Base-by-base conservation (phyloP, 2,113 vertebrate genomes). In the Psilopsiagon aurifrons region DNA sequence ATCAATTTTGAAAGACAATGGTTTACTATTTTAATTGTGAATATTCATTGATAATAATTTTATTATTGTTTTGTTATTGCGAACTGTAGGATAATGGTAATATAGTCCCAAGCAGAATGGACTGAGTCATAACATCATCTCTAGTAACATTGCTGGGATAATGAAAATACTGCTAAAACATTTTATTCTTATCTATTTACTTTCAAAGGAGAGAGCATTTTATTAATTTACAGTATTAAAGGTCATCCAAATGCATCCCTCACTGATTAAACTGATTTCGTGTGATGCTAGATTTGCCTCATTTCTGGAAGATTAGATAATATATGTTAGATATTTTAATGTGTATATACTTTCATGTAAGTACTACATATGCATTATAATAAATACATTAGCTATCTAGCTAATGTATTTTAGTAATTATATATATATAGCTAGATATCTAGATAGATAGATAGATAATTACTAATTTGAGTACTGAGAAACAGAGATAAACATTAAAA, bases 361-460 rank as follows among this genome's bases (percentile, higher is more conserved):
- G 25, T 37, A 33, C 3, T 3, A 47, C 0, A 49, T 19, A 33
- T 3, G 1, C 7, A 41, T 22, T n/a, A 13, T 17, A 5, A 31
- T 24, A 57, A 57, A 22, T 22, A 57, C 19, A n/a, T 20, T 14
- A 14, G 19, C 27, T 28, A 28, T 7, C 24, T 51, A 51, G 27
- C 15, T 52, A 37, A 37, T 37, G 35, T 37, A 37, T 37, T 37
- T 37, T 37, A 37, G 35, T 37, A 37, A 57, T 47, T 18, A 20
- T 19, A 46, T 18, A 19, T 46, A 46, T 18, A 20, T 46, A 46
- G 18, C 9, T 46, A 46, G 9, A 20, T 46, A 20, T 19, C 22
- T 47, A 47, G 46, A 47, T 22, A 44, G 44, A 19, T 46, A 46
- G 44, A 46, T 20, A 39, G 39, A 39, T 39, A 39, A 11, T 39